These are phyloP conservation scores for Stegodyphus mimosarum DNA, from an alignment of 1,140 invertebrate genomes.

Conservation along the genomic window DNA sequence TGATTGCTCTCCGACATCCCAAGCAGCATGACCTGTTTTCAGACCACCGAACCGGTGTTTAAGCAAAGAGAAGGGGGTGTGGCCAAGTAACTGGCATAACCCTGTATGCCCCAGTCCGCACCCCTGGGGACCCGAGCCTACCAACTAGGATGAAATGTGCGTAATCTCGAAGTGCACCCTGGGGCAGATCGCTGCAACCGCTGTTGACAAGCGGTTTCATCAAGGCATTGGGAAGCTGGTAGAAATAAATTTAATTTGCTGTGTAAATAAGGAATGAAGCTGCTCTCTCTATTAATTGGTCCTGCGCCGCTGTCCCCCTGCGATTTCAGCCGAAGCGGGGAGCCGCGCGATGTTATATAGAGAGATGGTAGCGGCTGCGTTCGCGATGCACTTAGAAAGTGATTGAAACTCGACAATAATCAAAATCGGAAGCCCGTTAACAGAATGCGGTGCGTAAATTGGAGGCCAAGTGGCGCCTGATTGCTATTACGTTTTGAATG, in stretches of 20 bases:
- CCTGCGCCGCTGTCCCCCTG: constrained; percentile 28
- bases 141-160: constrained; percentile 21
- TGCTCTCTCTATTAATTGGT: constrained; percentile 54
- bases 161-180: constrained; percentile 51
- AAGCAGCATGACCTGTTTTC: not conserved
- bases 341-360: not conserved
- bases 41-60: constrained; percentile 41
- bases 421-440: constrained; percentile 35
- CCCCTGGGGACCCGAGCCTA: constrained; percentile 4
- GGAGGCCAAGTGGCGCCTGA: constrained; percentile 43
- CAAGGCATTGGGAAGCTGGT: constrained; percentile 28
- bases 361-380: not conserved
- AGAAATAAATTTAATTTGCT: constrained; percentile 59
- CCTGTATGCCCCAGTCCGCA: not conserved
- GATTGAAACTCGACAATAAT: constrained; percentile 52
- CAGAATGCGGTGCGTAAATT: constrained; percentile 17
- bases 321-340: not conserved
- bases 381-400: constrained; percentile 44
- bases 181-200: constrained; percentile 17
- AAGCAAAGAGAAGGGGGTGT: constrained; percentile 26
- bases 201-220: constrained; percentile 52
- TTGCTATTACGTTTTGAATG: constrained; percentile 24
- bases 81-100: not conserved
- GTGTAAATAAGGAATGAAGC: constrained; percentile 51
- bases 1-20: not conserved